Conservation (phyloP, 2,113 vertebrate species). For the Amphiprion ocellaris region DNA sequence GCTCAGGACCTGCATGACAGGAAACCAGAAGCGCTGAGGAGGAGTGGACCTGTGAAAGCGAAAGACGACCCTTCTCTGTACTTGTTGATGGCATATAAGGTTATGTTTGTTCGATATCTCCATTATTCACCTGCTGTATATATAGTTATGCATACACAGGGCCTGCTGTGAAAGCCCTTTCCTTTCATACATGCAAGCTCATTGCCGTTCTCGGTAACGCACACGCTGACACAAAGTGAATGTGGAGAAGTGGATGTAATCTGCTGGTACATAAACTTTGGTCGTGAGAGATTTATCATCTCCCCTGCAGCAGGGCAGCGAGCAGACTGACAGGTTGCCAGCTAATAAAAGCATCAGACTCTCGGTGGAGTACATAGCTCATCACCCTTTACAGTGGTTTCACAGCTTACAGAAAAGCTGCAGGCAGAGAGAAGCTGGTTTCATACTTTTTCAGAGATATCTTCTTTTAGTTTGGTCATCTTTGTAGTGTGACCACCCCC, state of each 20-base stretch:
- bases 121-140: conserved; percentile 27
- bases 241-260: conserved; percentile 28
- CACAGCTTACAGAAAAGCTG: conserved; percentile 23
- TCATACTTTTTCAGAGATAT: background rate
- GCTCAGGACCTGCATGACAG: background rate
- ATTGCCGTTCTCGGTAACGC: conserved; percentile 1
- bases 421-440: background rate
- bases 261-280: conserved; percentile 36
- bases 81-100: background rate
- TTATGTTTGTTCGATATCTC: conserved; percentile 11
- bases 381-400: conserved; percentile 28
- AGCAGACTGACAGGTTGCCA: conserved; percentile 46
- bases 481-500: background rate
- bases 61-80: background rate
- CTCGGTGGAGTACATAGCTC: conserved; percentile 37
- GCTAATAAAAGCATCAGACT: conserved; percentile 63
- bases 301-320: conserved; percentile 22
- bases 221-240: conserved; percentile 1
- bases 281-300: conserved; percentile 49
- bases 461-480: background rate
- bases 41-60: background rate
- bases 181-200: background rate
- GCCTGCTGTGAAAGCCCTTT: background rate
- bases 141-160: conserved; percentile 12
- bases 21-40: conserved; percentile 4